Percentiles rank a stretch among this genome's conserved stretches.
These are phyloP conservation scores for Apostichopus leukothele DNA, from an alignment of 53 echinoderm and acorn worm genomes.

Conservation along the genomic window DNA sequence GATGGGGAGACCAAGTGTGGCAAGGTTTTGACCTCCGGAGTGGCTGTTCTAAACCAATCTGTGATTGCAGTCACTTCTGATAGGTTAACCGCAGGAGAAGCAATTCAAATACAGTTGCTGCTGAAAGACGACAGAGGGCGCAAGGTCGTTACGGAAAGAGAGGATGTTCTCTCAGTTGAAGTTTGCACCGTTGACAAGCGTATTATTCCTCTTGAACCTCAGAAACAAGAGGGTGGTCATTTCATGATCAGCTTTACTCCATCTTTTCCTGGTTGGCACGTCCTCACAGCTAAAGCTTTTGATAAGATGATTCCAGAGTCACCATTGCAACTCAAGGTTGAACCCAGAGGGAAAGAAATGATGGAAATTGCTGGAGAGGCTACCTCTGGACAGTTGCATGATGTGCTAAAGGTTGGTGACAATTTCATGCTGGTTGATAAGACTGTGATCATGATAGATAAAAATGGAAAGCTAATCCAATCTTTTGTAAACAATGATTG, in stretches of 20 bases:
- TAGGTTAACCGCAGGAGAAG: neutral
- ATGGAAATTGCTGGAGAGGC: neutral
- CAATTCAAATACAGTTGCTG: neutral
- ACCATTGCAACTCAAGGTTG: slow-evolving; percentile 43
- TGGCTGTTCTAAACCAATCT: neutral
- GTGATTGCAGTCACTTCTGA: neutral
- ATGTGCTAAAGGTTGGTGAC: slow-evolving; percentile 44
- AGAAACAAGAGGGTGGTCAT: slow-evolving; percentile 12
- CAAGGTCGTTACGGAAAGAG: neutral
- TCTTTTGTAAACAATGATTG: slow-evolving; percentile 26
- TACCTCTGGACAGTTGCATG: slow-evolving; percentile 36
- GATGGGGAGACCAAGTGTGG: slow-evolving; percentile 36
- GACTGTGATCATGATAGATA: slow-evolving; percentile 31
- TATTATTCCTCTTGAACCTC: neutral
- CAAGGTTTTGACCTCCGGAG: neutral
- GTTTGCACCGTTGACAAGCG: neutral
- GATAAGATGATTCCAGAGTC: slow-evolving; percentile 35
- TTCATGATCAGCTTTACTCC: slow-evolving; percentile 45
- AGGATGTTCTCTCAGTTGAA: neutral
- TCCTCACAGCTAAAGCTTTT: slow-evolving; percentile 17
- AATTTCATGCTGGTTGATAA: slow-evolving; percentile 42
- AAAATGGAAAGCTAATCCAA: slow-evolving; percentile 44
- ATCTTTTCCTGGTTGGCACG: slow-evolving; percentile 48
- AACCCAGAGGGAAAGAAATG: slow-evolving; percentile 44
- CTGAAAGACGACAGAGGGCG: neutral